Base-by-base conservation (phyloP, 2,888 invertebrate species). In the Clunio marinus region DNA sequence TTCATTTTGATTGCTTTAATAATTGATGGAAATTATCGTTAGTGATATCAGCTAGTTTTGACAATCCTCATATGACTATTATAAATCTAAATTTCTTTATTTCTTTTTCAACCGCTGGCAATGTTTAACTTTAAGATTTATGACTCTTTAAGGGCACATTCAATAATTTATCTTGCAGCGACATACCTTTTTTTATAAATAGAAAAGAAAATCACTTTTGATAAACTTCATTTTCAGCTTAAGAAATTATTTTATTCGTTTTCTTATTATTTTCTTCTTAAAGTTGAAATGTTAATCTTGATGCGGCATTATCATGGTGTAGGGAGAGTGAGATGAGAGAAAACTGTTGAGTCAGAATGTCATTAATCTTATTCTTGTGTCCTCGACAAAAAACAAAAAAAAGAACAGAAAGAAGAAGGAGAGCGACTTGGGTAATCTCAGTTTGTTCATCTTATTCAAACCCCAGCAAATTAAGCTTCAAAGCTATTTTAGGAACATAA, bases 301-400 rank as follows among this genome's bases (percentile, higher is more conserved):
- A 46, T 46, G 63, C 63, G 63, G 63, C 63, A 46, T 65, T 25
- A 41, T 65, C 63, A 28, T 24, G 45, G 41, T 35, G 24, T 45
- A 24, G 22, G 24, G 25, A 41, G 35, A 17, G 20, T n/a, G 46
- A 28, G 24, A 27, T 35, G 41, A 62, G 37, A 65, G 46, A 65
- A 63, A 66, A 55, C 66, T 66, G 66, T 66, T 66, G 66, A 66
- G 66, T 55, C 66, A 66, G 51, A 55, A 55, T 66, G 66, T 66
- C 66, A 66, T 66, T 66, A 66, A 66, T 66, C 66, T 66, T 66
- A 46, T 66, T 55, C 35, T 15, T 57, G 51, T 51, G 51, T 51
- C 51, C 51, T 51, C 51, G 51, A 51, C 41, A 41, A 41, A 8
- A n/a, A 4, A 32, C 32, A 32, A 32, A 32, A 8, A n/a, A 32